Conservation (phyloP, 1,140 invertebrate species). For the Drosophila equinoxialis region DNA sequence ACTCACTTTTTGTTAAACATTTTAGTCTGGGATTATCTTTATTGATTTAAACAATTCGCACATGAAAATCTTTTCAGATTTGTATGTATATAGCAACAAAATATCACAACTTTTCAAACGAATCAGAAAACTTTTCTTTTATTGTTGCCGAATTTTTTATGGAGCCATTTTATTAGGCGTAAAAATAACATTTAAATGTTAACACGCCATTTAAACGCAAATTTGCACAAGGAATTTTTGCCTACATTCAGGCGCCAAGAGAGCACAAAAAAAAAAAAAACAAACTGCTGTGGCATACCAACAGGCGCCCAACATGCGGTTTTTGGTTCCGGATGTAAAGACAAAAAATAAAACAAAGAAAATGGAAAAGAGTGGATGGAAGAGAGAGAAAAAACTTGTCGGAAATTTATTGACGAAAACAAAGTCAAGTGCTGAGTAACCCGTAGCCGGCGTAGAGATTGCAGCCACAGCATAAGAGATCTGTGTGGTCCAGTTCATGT, state of each 20-base stretch:
- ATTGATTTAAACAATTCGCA: neutral
- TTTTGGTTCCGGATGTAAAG: slow-evolving; percentile 36
- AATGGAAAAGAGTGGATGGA: neutral
- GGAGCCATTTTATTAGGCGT: slow-evolving; percentile 68
- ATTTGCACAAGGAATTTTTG: slow-evolving; percentile 53
- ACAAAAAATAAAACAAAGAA: slow-evolving; percentile 16
- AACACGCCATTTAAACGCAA: slow-evolving; percentile 75
- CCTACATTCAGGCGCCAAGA: slow-evolving; percentile 39
- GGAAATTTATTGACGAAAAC: slow-evolving; percentile 76
- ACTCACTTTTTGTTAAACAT: neutral
- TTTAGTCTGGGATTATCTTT: neutral
- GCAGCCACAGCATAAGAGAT: slow-evolving; percentile 39
- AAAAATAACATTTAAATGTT: slow-evolving; percentile 78
- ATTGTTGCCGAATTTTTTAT: slow-evolving; percentile 44
- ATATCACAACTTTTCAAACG: slow-evolving; percentile 15
- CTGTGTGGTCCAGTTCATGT: slow-evolving; percentile 36
- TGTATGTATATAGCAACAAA: neutral
- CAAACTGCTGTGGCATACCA: slow-evolving; percentile 64
- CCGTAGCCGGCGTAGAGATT: slow-evolving; percentile 48
- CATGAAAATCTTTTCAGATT: slow-evolving; percentile 1
- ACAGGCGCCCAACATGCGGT: slow-evolving; percentile 66
- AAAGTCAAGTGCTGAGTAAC: slow-evolving; percentile 68
- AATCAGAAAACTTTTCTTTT: slow-evolving; percentile 43
- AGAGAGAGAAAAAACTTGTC: slow-evolving; percentile 40
- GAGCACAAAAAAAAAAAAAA: slow-evolving; percentile 41